These are phyloP conservation scores for Rhineura floridana DNA, from an alignment of 2,113 vertebrate genomes.

Conservation along the genomic window DNA sequence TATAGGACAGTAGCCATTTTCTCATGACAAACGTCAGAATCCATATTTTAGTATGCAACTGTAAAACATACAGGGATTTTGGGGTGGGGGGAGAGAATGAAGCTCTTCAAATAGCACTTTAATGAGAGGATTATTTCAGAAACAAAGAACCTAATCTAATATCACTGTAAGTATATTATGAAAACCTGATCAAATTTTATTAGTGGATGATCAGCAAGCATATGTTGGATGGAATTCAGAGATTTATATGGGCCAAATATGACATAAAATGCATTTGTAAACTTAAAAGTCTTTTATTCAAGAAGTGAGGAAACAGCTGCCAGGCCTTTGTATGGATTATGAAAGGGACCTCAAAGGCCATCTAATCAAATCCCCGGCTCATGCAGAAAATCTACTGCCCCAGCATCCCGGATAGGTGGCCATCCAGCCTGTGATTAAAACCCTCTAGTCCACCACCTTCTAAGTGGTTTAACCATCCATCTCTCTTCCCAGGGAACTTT, in stretches of 20 bases:
- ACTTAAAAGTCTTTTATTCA: slow-evolving; percentile 30
- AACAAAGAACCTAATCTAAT: slow-evolving; percentile 40
- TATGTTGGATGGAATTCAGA: slow-evolving; percentile 49
- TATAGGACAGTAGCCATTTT: slow-evolving; percentile 35
- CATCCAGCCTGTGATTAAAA: background rate
- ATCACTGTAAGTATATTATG: slow-evolving; percentile 40
- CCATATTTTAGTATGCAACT: slow-evolving; percentile 34
- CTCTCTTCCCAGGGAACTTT: too few relatives aligned
- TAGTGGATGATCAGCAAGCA: slow-evolving; percentile 20
- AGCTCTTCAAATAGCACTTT: slow-evolving; percentile 37
- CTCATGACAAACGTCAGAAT: slow-evolving; percentile 21
- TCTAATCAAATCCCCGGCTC: background rate
- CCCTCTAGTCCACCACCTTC: background rate
- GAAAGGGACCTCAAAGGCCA: too few relatives aligned
- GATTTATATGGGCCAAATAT: slow-evolving; percentile 38
- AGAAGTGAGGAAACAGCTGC: background rate
- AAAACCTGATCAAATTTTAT: slow-evolving; percentile 52
- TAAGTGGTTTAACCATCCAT: background rate
- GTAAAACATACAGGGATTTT: slow-evolving; percentile 16
- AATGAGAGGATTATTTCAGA: slow-evolving; percentile 42
- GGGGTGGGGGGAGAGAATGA: slow-evolving; percentile 19
- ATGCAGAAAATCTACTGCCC: background rate
- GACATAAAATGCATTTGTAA: background rate
- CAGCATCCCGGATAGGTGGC: background rate
- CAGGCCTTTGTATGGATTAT: background rate